Percentiles rank a stretch among this genome's conserved stretches.
Conservation (phyloP, 2,113 vertebrate genomes). For the Callithrix jacchus region DNA sequence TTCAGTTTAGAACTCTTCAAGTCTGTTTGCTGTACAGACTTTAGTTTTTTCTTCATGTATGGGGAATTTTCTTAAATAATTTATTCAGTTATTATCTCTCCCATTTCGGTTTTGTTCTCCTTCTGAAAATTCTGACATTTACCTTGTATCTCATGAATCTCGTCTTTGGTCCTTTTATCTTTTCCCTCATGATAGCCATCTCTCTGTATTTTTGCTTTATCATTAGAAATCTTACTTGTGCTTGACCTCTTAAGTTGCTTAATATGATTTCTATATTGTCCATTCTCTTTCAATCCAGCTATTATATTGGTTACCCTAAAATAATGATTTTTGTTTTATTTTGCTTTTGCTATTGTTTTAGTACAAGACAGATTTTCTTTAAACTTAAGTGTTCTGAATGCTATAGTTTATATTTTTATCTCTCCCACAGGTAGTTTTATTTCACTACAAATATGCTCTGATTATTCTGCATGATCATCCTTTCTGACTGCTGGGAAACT, state of each 20-base stretch:
- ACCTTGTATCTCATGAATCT: neutral
- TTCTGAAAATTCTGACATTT: neutral
- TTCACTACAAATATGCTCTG: neutral
- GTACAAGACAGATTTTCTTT: neutral
- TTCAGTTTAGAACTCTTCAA: neutral
- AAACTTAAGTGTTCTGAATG: neutral
- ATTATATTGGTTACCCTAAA: neutral
- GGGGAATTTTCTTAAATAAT: neutral
- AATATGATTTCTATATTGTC: neutral
- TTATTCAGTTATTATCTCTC: neutral
- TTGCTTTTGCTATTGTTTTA: neutral
- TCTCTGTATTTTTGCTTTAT: neutral
- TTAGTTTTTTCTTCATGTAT: neutral
- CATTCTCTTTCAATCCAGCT: neutral
- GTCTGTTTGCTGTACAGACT: neutral
- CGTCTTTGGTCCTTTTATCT: neutral
- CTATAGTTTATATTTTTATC: neutral
- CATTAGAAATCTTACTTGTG: neutral
- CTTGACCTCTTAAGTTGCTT: neutral
- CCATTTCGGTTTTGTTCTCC: neutral
- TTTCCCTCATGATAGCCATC: neutral
- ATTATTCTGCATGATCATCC: neutral
- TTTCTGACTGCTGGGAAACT: neutral
- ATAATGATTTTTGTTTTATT: neutral
- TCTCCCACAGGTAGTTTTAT: neutral